A percentile compares a stretch with the other conserved stretches of the same genome.
phyloP scores from a whole-genome alignment of 2,888 invertebrate species.

The Zygogramma bicolorata region DNA sequence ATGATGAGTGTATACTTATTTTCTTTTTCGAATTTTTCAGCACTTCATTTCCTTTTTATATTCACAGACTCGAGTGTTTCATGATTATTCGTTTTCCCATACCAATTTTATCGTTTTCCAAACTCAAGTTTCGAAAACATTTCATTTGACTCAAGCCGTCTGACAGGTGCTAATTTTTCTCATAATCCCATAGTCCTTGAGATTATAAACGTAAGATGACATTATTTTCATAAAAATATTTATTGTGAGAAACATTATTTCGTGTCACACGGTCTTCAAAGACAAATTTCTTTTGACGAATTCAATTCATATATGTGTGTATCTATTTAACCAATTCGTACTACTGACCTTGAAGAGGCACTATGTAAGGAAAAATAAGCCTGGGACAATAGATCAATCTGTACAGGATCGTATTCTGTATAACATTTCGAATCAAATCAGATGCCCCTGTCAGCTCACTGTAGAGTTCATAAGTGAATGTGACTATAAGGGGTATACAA shows the following conservation, averaged over 20 bases:
- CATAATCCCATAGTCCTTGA: too few species aligned
- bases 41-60: neutral
- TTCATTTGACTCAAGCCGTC: neutral
- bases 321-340: neutral
- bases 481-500: too few species aligned
- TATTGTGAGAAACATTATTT: neutral
- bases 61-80: neutral
- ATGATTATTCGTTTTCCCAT: neutral
- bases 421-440: neutral
- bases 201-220: too few species aligned
- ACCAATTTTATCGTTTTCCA: neutral
- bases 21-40: neutral
- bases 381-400: neutral
- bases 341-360: constrained; percentile 7
- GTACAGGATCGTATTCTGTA: constrained; percentile 5
- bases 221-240: neutral
- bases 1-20: neutral
- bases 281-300: constrained; percentile 3
- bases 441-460: neutral
- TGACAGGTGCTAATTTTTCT: neutral
- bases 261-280: neutral
- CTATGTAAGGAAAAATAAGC: constrained; percentile 1
- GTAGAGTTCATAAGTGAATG: neutral
- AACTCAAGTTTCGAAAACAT: neutral
- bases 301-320: neutral